Evolutionary conservation across 2,797 vertebrate species (phyloP).

Genomic region (Chaetodon trifasciatus): DNA sequence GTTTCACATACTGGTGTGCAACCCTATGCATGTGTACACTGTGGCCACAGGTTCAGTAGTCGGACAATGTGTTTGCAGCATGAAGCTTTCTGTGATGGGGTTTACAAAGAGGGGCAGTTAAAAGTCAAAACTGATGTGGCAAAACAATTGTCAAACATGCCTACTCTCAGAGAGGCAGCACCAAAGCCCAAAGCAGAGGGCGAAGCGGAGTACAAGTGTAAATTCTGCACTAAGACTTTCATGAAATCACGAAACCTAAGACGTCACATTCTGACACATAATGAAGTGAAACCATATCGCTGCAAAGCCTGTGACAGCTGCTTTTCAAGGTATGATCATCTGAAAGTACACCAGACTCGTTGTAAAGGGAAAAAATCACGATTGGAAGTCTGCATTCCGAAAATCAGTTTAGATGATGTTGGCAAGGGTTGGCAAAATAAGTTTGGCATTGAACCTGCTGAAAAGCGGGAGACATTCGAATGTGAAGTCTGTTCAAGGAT

Average conservation of each 20-base stretch:
- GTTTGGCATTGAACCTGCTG: slow-evolving; percentile 5
- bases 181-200: slow-evolving; percentile 34
- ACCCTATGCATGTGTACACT: slow-evolving; percentile 78
- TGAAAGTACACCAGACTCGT: slow-evolving; percentile 82
- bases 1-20: slow-evolving; percentile 76
- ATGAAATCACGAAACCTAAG: slow-evolving; percentile 81
- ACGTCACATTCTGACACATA: slow-evolving; percentile 87
- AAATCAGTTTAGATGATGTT: slow-evolving; percentile 80
- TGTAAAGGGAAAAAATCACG: slow-evolving; percentile 79
- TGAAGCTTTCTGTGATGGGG: slow-evolving; percentile 78
- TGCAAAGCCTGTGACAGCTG: slow-evolving; percentile 87
- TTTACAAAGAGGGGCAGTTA: slow-evolving; percentile 31
- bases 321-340: slow-evolving; percentile 86
- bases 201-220: slow-evolving; percentile 80
- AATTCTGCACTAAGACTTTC: slow-evolving; percentile 87
- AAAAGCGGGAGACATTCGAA: slow-evolving; percentile 60
- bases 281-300: slow-evolving; percentile 87
- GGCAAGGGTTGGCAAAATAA: slow-evolving; percentile 77
- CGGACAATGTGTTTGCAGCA: slow-evolving; percentile 74
- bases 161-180: slow-evolving; percentile 32
- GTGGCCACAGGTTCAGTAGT: slow-evolving; percentile 75
- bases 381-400: slow-evolving; percentile 82
- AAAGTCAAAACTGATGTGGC: slow-evolving; percentile 38
- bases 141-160: slow-evolving; percentile 12
- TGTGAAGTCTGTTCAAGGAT: slow-evolving; percentile 79